Evolutionary conservation across 2,113 vertebrate genomes (phyloP).

Genomic region (Mustela lutreola): DNA sequence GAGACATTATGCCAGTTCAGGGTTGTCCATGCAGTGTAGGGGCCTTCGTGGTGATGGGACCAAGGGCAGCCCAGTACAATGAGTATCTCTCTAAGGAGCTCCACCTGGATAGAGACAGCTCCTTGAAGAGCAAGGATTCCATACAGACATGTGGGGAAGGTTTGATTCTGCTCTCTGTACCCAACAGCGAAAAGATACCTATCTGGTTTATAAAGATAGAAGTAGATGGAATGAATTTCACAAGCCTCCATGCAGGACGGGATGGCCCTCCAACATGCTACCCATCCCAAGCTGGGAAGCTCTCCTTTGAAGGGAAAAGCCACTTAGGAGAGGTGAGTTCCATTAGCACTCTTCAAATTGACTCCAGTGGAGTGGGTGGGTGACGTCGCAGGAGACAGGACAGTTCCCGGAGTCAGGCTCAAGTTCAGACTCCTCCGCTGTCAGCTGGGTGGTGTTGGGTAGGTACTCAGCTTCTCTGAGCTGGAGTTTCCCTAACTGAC

Average conservation of each 20-base stretch:
- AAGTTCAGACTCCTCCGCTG: not conserved
- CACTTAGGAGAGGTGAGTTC: not conserved
- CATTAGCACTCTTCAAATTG: not conserved
- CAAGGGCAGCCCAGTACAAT: not conserved
- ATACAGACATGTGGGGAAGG: not conserved
- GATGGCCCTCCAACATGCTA: not conserved
- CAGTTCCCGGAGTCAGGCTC: not conserved
- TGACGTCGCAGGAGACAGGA: not conserved
- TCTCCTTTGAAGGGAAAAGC: not conserved
- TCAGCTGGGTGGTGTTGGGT: not conserved
- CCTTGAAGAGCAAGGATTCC: not conserved
- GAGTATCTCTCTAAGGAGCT: not conserved
- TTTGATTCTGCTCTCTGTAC: not conserved
- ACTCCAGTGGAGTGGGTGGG: too few relatives aligned
- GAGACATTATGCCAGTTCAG: not conserved
- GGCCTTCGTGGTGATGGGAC: not conserved
- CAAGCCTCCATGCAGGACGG: not conserved
- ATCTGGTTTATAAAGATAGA: not conserved
- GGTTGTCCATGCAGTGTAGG: too few relatives aligned
- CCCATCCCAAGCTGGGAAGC: not conserved
- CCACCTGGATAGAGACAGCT: not conserved
- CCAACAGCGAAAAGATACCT: not conserved
- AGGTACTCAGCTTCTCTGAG: not conserved
- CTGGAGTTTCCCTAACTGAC: not conserved
- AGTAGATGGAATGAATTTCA: not conserved